phyloP scores from a whole-genome alignment of 2,797 vertebrate species.

The Acrossocheilus fasciatus region DNA sequence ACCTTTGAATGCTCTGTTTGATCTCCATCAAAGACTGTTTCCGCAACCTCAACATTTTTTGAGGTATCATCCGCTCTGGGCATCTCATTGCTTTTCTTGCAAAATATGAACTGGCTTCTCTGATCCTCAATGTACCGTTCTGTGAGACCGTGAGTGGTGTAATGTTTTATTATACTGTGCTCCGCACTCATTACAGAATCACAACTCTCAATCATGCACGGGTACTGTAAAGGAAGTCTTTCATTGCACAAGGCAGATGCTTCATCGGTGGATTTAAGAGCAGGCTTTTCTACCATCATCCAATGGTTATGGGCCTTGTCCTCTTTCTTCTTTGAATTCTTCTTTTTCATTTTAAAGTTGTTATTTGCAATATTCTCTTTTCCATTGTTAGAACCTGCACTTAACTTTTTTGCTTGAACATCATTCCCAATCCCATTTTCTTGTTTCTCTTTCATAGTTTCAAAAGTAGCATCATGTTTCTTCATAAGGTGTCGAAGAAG shows the following conservation, averaged over 20 bases:
- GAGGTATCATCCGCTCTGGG: slow-evolving; percentile 73
- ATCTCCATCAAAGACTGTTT: slow-evolving; percentile 65
- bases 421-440: slow-evolving; percentile 70
- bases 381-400: slow-evolving; percentile 74
- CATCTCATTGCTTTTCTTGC: slow-evolving; percentile 84
- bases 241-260: slow-evolving; percentile 92
- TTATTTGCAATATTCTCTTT: slow-evolving; percentile 84
- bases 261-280: slow-evolving; percentile 90
- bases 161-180: slow-evolving; percentile 94
- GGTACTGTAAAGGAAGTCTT: slow-evolving; percentile 90
- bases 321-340: slow-evolving; percentile 78
- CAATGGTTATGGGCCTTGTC: slow-evolving; percentile 79
- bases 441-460: slow-evolving; percentile 69
- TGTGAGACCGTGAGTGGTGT: slow-evolving; percentile 93
- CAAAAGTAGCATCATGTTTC: slow-evolving; percentile 92
- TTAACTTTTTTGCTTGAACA: slow-evolving; percentile 53
- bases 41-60: slow-evolving; percentile 70
- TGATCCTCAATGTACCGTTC: slow-evolving; percentile 93
- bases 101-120: slow-evolving; percentile 93
- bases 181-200: slow-evolving; percentile 91
- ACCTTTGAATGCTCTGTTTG: slow-evolving; percentile 60
- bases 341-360: slow-evolving; percentile 79
- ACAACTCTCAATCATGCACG: slow-evolving; percentile 98
- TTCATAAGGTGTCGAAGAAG: slow-evolving; percentile 96
- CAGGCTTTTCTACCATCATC: slow-evolving; percentile 88